Evolutionary conservation across 2,797 vertebrate genomes (phyloP), one percentile per base, ranked within the genome.

Genomic region (Acanthornis magna): DNA sequence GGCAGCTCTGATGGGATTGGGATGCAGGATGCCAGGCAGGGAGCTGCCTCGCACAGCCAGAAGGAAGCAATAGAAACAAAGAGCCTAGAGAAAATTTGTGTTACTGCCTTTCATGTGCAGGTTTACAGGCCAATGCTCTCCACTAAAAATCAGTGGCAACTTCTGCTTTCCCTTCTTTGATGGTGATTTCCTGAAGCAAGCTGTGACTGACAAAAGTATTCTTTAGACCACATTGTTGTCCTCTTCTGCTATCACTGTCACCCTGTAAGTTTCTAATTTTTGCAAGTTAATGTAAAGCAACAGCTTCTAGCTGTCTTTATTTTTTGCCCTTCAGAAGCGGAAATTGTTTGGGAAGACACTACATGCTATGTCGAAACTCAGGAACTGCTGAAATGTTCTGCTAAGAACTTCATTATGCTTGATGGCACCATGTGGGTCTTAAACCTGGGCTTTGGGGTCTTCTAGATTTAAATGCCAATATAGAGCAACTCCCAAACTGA

Each of bases 1-100:
- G 50, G 32, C 8, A 45, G 4, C 26, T 29, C 45, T 3, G 2
- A 22, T 0, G 1, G n/a, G 25, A n/a, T 21, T 0, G 0, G 62
- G 45, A 60, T 27, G 9, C 27, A n/a, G 58, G 32, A 50, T 7
- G 1, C 20, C 34, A 25, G 53, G 30, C 74, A 60, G 58, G 26
- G 51, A 84, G 26, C n/a, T 1, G 9, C 38, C 19, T 51, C 47
- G 50, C 60, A 42, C 51, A 79, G 9, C 26, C 42, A 65, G 38
- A 16, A 48, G 8, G 68, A 90, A 80, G 43, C n/a, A 40, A 34
- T 8, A 19, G 0, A 65, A 32, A 38, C 11, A 50, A 76, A 76
- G 62, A 81, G 19, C 25, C 25, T 22, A 20, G 10, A 45, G n/a
- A 68, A 36, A 58, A 63, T 22, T 51, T 36, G 8, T 40, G 16